Evolutionary conservation across 2,888 invertebrate species (phyloP).

Genomic region (Ernsta delagoae): DNA sequence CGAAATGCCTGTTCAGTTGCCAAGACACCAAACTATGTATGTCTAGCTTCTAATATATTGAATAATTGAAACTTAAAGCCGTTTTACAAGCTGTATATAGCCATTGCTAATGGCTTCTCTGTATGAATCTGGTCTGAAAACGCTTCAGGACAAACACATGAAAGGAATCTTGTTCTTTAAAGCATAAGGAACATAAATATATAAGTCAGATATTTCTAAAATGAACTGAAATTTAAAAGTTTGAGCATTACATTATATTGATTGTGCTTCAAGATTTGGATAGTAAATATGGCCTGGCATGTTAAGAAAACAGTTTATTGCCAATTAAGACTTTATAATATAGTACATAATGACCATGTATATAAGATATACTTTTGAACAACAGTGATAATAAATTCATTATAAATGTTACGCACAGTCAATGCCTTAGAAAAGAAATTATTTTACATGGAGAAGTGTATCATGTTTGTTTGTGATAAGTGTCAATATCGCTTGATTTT

Average conservation of each 20-base stretch:
- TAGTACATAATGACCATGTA: slow-evolving; percentile 1
- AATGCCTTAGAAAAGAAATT: slow-evolving; percentile 4
- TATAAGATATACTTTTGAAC: slow-evolving; percentile 3
- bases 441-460: background rate
- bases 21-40: background rate
- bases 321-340: background rate
- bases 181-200: no score
- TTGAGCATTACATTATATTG: no score
- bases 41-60: background rate
- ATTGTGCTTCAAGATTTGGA: no score
- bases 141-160: background rate
- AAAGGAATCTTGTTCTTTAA: no score
- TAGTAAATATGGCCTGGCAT: no score
- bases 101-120: background rate
- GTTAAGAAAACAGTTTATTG: no score
- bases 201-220: no score
- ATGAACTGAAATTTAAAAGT: no score
- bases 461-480: background rate
- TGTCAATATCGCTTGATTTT: background rate
- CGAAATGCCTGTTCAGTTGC: background rate
- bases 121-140: background rate
- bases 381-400: background rate
- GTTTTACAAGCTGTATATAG: background rate
- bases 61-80: background rate
- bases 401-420: slow-evolving; percentile 5